A percentile compares a stretch with the other conserved stretches of the same genome.
These are phyloP conservation scores for Andrena chrysosceles DNA, from an alignment of 2,888 invertebrate genomes.

Conservation along the genomic window DNA sequence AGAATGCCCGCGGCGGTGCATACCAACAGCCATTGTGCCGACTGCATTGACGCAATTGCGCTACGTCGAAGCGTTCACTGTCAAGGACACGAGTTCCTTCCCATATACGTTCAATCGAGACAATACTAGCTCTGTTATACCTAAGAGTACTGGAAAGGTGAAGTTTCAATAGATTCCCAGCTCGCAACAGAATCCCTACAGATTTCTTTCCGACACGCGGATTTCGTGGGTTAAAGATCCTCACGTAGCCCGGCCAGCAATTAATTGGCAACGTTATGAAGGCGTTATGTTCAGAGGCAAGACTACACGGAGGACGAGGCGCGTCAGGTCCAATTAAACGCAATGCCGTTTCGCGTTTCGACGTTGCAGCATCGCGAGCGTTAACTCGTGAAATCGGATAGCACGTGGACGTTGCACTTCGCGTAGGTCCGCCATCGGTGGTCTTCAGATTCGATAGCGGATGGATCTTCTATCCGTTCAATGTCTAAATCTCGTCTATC, in stretches of 20 bases:
- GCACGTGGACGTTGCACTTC: constrained; percentile 35
- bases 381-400: constrained; percentile 32
- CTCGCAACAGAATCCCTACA: not conserved
- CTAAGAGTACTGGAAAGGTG: constrained; percentile 17
- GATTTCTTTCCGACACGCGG: not conserved
- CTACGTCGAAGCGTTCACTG: constrained; percentile 37
- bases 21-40: constrained; percentile 41
- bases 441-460: constrained; percentile 16
- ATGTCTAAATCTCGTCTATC: not conserved
- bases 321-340: constrained; percentile 29
- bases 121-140: constrained; percentile 8
- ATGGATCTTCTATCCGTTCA: constrained; percentile 14
- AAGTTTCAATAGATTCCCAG: not conserved
- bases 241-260: constrained; percentile 9
- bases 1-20: constrained; percentile 24
- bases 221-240: constrained; percentile 9
- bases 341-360: constrained; percentile 26
- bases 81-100: constrained; percentile 44
- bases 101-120: constrained; percentile 22
- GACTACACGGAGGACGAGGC: not conserved
- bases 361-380: constrained; percentile 23
- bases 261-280: constrained; percentile 16
- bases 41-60: constrained; percentile 55
- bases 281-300: constrained; percentile 21
- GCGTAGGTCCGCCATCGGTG: constrained; percentile 24